Evolutionary conservation across 2,888 invertebrate genomes (phyloP).

Genomic region (Arctia plantaginis): DNA sequence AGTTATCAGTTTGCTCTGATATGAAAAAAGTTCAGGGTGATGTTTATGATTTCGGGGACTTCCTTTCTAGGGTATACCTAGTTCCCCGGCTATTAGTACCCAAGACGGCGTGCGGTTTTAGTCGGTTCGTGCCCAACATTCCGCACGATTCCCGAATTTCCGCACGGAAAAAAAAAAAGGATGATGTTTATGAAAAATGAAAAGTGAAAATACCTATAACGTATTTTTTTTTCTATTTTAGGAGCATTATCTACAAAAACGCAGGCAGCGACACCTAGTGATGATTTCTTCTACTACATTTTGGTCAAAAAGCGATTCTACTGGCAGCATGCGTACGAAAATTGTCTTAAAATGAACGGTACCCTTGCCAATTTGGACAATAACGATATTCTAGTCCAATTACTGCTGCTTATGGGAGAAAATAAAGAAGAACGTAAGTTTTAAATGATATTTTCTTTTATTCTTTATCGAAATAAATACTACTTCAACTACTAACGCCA

Average conservation of each 20-base stretch:
- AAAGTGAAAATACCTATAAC: neutral
- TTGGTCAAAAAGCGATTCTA: conserved; percentile 68
- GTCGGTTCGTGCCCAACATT: too few relatives aligned
- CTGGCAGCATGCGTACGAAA: conserved; percentile 80
- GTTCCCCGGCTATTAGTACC: too few relatives aligned
- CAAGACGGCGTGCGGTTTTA: too few relatives aligned
- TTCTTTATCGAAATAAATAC: neutral
- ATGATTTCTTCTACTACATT: conserved; percentile 75
- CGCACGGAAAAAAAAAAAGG: neutral
- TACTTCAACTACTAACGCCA: conserved; percentile 27
- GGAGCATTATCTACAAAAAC: conserved; percentile 53
- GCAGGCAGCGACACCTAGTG: conserved; percentile 64
- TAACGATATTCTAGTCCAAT: conserved; percentile 68
- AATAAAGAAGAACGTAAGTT: conserved; percentile 74
- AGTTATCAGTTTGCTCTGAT: neutral
- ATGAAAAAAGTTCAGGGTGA: too few relatives aligned
- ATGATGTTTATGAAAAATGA: neutral
- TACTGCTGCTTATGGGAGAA: conserved; percentile 78
- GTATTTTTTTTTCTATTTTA: conserved; percentile 38
- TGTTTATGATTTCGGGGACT: too few relatives aligned
- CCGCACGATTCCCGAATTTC: too few relatives aligned
- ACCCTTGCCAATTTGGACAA: conserved; percentile 70
- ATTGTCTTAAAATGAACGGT: conserved; percentile 76
- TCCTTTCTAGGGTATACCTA: too few relatives aligned
- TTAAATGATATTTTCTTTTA: neutral